phyloP scores from a whole-genome alignment of 2,888 invertebrate species.

The Drosophila demipolita region DNA sequence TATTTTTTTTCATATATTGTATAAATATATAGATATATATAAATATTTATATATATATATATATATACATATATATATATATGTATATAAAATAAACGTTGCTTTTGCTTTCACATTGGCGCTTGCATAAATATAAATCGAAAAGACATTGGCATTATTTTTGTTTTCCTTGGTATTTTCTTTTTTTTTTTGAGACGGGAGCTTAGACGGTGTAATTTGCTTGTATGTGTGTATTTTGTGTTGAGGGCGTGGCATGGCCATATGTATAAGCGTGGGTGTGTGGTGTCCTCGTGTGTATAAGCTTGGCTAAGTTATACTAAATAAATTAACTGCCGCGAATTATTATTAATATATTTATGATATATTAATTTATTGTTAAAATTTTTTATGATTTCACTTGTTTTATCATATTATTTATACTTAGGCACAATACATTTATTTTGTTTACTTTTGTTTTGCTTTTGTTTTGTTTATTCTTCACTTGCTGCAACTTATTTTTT shows the following conservation, averaged over 20 bases:
- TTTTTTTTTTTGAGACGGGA: constrained; percentile 62
- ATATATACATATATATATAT: constrained; percentile 62
- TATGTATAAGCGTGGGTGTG: constrained; percentile 22
- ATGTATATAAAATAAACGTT: constrained; percentile 76
- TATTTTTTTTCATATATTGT: constrained; percentile 37
- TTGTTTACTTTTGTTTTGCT: constrained; percentile 60
- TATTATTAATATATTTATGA: constrained; percentile 1
- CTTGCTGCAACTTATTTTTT: constrained; percentile 41
- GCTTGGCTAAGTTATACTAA: constrained; percentile 66
- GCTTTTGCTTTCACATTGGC: constrained; percentile 73
- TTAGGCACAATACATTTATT: constrained; percentile 80
- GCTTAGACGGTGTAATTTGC: constrained; percentile 70
- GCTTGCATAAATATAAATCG: constrained; percentile 74
- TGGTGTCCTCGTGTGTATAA: constrained; percentile 30
- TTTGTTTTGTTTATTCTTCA: constrained; percentile 34
- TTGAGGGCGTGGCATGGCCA: constrained; percentile 32
- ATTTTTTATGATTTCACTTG: constrained; percentile 42
- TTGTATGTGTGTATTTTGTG: constrained; percentile 20
- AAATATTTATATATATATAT: constrained; percentile 44
- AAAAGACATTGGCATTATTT: constrained; percentile 65
- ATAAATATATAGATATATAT: constrained; percentile 48
- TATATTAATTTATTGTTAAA: constrained; percentile 24
- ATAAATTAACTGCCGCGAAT: constrained; percentile 42
- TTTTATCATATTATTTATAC: constrained; percentile 56
- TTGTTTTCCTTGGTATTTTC: constrained; percentile 12